Conservation (phyloP, 1,140 invertebrate genomes). For the Luehdorfia chinensis region DNA sequence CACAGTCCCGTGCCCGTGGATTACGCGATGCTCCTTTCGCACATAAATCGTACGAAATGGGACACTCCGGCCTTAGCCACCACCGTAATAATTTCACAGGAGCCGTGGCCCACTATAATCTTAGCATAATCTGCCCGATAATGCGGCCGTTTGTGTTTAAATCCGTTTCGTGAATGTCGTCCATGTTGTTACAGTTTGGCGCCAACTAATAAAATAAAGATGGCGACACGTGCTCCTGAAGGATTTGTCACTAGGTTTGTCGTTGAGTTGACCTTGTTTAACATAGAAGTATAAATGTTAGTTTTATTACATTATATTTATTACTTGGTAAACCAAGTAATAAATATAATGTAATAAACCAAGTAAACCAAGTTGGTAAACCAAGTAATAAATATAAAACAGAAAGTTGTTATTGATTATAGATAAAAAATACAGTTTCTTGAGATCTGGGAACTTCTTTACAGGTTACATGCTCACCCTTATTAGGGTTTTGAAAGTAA, state of each 20-base stretch:
- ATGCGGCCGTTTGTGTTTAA: slow-evolving; percentile 64
- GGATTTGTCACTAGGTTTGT: not conserved
- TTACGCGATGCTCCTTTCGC: slow-evolving; percentile 64
- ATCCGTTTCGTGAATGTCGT: slow-evolving; percentile 47
- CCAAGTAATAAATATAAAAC: too few species aligned
- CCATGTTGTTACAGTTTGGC: slow-evolving; percentile 54
- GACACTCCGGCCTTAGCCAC: slow-evolving; percentile 63
- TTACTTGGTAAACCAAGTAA: too few species aligned
- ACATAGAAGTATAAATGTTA: too few species aligned
- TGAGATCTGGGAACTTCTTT: too few species aligned
- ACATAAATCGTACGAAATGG: slow-evolving; percentile 72
- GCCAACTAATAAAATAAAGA: slow-evolving; percentile 57
- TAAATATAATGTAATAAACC: too few species aligned
- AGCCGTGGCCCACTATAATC: slow-evolving; percentile 66
- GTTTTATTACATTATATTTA: too few species aligned
- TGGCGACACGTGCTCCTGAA: slow-evolving; percentile 36
- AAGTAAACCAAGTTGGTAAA: too few species aligned
- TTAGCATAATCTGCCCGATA: slow-evolving; percentile 72
- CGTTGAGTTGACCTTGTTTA: not conserved
- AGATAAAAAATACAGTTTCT: too few species aligned
- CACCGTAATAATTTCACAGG: slow-evolving; percentile 69
- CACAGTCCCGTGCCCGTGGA: slow-evolving; percentile 44
- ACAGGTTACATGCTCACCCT: too few species aligned
- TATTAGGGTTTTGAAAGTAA: too few species aligned
- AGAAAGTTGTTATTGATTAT: too few species aligned